phyloP scores from a whole-genome alignment of 2,797 vertebrate species.

The Myiotriccus ornatus region DNA sequence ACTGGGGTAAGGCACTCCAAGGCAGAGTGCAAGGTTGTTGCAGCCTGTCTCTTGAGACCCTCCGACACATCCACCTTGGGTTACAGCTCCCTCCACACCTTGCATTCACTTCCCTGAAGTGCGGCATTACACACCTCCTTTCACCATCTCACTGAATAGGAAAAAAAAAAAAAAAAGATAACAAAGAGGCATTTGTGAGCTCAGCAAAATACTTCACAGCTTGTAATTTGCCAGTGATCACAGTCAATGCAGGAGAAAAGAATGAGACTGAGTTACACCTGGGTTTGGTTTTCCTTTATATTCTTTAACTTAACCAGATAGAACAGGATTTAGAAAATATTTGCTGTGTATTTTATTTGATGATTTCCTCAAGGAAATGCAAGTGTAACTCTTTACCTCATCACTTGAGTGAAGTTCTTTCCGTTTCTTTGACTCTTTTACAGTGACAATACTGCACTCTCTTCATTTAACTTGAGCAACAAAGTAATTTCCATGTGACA shows the following conservation, averaged over 20 bases:
- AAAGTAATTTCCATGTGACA: constrained; percentile 10
- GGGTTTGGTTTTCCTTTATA: background rate
- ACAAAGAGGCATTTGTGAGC: constrained; percentile 10
- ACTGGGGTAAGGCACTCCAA: background rate
- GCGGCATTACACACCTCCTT: constrained; percentile 11
- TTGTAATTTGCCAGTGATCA: background rate
- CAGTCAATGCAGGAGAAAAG: constrained; percentile 13
- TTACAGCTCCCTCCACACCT: constrained; percentile 45
- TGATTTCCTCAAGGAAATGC: background rate
- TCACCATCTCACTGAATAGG: background rate
- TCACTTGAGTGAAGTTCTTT: background rate
- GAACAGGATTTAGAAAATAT: background rate
- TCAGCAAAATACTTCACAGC: constrained; percentile 12
- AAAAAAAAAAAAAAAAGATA: background rate
- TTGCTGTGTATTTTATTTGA: background rate
- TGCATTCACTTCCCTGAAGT: constrained; percentile 29
- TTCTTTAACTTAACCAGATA: background rate
- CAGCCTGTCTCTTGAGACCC: background rate
- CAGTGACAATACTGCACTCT: background rate
- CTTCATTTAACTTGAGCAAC: background rate
- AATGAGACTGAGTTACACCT: background rate
- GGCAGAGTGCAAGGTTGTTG: background rate
- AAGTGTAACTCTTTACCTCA: background rate
- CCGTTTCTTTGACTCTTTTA: background rate
- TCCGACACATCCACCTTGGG: background rate